Evolutionary conservation across 2,113 vertebrate species (phyloP).

Genomic region (Xiphias gladius): DNA sequence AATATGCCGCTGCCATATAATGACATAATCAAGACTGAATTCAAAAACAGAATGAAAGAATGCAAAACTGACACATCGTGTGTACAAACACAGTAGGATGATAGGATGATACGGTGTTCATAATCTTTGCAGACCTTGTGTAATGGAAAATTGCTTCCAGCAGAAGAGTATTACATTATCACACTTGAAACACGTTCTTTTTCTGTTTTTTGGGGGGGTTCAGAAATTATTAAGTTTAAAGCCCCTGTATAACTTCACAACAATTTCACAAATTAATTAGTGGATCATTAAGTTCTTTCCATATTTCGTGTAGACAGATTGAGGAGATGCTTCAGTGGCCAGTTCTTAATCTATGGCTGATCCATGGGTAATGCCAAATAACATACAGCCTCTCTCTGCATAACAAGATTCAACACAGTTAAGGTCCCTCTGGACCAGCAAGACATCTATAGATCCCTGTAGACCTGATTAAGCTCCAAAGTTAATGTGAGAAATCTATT

Average conservation of each 20-base stretch:
- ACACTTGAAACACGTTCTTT: slow-evolving; percentile 19
- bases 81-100: slow-evolving; percentile 41
- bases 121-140: slow-evolving; percentile 52
- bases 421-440: neutral
- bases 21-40: slow-evolving; percentile 73
- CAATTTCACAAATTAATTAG: slow-evolving; percentile 46
- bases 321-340: slow-evolving; percentile 36
- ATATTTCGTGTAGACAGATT: slow-evolving; percentile 46
- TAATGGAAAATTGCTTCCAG: slow-evolving; percentile 41
- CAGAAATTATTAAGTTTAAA: slow-evolving; percentile 29
- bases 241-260: slow-evolving; percentile 27
- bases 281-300: slow-evolving; percentile 49
- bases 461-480: neutral
- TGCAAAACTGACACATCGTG: slow-evolving; percentile 59
- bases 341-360: slow-evolving; percentile 48
- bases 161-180: slow-evolving; percentile 26
- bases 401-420: slow-evolving; percentile 19
- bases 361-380: slow-evolving; percentile 33
- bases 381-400: slow-evolving; percentile 35
- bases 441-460: slow-evolving; percentile 16
- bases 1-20: slow-evolving; percentile 63
- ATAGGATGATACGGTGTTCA: slow-evolving; percentile 48
- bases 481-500: slow-evolving; percentile 30
- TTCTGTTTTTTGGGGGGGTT: neutral
- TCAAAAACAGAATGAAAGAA: slow-evolving; percentile 53